A percentile compares a stretch with the other conserved stretches of the same genome.
phyloP scores from a whole-genome alignment of 2,113 vertebrate genomes.

The Seriola aureovittata region DNA sequence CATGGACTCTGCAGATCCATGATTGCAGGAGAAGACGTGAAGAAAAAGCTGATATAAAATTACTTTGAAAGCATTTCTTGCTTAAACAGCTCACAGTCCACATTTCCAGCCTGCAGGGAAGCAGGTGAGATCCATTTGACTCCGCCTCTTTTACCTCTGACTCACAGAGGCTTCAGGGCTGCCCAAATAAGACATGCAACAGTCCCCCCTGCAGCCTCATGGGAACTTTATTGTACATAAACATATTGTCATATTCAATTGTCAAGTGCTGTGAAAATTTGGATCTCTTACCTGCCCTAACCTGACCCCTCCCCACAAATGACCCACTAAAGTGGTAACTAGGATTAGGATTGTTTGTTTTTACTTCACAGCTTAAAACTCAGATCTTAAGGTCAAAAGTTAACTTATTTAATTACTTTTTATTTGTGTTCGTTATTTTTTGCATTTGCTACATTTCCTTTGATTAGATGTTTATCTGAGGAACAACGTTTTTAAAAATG shows the following conservation, averaged over 20 bases:
- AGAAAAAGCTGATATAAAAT: neutral
- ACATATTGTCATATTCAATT: slow-evolving; percentile 27
- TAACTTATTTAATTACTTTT: too few relatives aligned
- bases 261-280: neutral
- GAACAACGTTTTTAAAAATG: too few relatives aligned
- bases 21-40: neutral
- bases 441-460: too few relatives aligned
- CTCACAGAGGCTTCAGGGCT: slow-evolving; percentile 39
- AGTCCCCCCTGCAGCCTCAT: slow-evolving; percentile 6
- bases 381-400: too few relatives aligned
- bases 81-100: slow-evolving; percentile 15
- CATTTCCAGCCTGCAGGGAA: slow-evolving; percentile 47
- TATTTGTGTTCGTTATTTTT: too few relatives aligned
- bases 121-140: slow-evolving; percentile 48
- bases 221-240: neutral
- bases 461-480: too few relatives aligned
- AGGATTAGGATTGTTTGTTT: too few relatives aligned
- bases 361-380: too few relatives aligned
- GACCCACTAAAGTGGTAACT: neutral
- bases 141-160: slow-evolving; percentile 48
- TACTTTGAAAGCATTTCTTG: neutral
- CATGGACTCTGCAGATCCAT: slow-evolving; percentile 10
- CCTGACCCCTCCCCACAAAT: neutral
- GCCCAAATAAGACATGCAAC: slow-evolving; percentile 54
- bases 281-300: neutral